Conservation (phyloP, 2,797 vertebrate species). For the Lophotriccus pileatus region DNA sequence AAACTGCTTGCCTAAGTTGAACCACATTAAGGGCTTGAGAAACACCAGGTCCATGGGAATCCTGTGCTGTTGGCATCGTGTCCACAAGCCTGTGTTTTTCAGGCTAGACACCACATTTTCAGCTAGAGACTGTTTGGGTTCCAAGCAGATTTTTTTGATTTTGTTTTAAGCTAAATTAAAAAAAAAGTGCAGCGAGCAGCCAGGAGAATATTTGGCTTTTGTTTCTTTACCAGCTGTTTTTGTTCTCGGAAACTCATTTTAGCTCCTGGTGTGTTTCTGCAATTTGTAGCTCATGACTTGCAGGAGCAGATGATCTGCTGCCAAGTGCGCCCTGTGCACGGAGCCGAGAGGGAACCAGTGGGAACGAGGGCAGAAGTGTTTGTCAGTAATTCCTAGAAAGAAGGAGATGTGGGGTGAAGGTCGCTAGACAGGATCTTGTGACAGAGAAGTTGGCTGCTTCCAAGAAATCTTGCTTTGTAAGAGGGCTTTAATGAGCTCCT, state of each 20-base stretch:
- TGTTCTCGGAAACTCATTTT: conserved; percentile 37
- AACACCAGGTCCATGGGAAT: conserved; percentile 52
- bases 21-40: conserved; percentile 31
- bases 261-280: conserved; percentile 40
- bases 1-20: conserved; percentile 24
- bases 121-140: conserved; percentile 30
- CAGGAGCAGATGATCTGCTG: background rate
- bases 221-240: conserved; percentile 57
- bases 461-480: background rate
- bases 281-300: conserved; percentile 1
- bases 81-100: conserved; percentile 43
- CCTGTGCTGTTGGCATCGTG: conserved; percentile 10
- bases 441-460: background rate
- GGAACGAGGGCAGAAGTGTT: background rate
- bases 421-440: background rate
- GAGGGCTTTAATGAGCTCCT: background rate
- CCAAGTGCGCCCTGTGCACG: background rate
- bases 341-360: background rate
- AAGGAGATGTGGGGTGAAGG: background rate
- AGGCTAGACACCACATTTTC: conserved; percentile 34
- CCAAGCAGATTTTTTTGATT: conserved; percentile 37
- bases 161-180: conserved; percentile 15
- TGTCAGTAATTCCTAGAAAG: conserved; percentile 28
- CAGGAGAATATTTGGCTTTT: conserved; percentile 49
- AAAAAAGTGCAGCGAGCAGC: background rate